A percentile compares a stretch with the other conserved stretches of the same genome.
phyloP scores from a whole-genome alignment of 2,797 vertebrate species.

The Fratercula arctica region DNA sequence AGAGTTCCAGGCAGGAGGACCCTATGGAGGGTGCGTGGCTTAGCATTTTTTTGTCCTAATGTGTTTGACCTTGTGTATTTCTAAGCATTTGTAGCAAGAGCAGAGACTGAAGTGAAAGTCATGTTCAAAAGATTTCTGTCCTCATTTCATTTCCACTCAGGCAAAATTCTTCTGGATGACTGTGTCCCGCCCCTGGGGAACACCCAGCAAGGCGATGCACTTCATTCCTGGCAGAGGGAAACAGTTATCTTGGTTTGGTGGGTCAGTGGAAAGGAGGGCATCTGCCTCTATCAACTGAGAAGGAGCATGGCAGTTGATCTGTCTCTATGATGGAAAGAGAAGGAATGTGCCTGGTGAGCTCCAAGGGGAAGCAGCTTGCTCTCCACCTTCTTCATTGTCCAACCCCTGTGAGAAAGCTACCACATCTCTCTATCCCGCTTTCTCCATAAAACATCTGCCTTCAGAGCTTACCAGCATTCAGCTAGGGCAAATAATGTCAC shows the following conservation, averaged over 20 bases:
- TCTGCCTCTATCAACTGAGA: neutral
- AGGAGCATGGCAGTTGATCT: neutral
- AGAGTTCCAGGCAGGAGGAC: neutral
- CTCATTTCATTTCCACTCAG: slow-evolving; percentile 28
- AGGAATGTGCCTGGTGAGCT: neutral
- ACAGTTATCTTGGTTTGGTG: neutral
- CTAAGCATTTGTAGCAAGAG: neutral
- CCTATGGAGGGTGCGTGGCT: neutral
- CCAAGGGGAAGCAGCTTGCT: neutral
- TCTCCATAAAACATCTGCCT: neutral
- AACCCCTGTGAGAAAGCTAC: neutral
- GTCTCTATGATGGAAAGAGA: neutral
- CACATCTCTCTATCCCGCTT: neutral
- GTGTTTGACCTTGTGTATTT: slow-evolving; percentile 19
- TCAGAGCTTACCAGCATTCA: neutral
- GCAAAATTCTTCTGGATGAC: slow-evolving; percentile 26
- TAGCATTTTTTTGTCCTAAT: neutral
- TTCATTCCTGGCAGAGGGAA: neutral
- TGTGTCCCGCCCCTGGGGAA: neutral
- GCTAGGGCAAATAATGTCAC: neutral
- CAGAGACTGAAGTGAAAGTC: slow-evolving; percentile 25
- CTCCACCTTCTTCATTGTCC: neutral
- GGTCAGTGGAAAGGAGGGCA: neutral
- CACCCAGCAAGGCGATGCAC: rapidly evolving
- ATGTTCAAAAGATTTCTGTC: slow-evolving; percentile 32